Conservation (phyloP, 2,113 vertebrate genomes). For the Cavia porcellus region DNA sequence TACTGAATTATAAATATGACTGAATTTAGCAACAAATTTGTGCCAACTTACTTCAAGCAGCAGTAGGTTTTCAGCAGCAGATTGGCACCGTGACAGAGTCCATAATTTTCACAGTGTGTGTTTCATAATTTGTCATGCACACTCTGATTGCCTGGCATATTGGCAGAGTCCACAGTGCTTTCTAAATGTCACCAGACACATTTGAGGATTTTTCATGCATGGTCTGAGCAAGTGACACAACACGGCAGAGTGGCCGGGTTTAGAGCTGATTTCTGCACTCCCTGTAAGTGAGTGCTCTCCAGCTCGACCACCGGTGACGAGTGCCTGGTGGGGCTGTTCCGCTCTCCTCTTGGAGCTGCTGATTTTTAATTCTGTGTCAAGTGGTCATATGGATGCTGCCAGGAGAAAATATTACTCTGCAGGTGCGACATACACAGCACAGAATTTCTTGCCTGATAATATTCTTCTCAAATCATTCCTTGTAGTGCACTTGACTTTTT, state of each 20-base stretch:
- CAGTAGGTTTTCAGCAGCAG: conserved; percentile 85
- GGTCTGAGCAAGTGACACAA: conserved; percentile 80
- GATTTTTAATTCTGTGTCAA: conserved; percentile 79
- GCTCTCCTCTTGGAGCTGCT: neutral
- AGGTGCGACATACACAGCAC: conserved; percentile 56
- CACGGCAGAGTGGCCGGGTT: conserved; percentile 73
- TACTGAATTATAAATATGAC: conserved; percentile 83
- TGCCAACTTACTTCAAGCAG: conserved; percentile 84
- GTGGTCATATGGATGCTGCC: conserved; percentile 68
- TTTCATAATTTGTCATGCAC: conserved; percentile 86
- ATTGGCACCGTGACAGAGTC: conserved; percentile 86
- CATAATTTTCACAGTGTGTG: conserved; percentile 89
- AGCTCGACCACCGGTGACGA: conserved; percentile 51
- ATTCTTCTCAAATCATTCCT: conserved; percentile 58
- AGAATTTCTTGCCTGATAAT: conserved; percentile 60
- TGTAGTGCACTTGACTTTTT: conserved; percentile 48
- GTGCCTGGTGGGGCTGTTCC: neutral
- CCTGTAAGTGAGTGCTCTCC: conserved; percentile 56
- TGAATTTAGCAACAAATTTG: conserved; percentile 82
- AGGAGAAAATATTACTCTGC: conserved; percentile 65
- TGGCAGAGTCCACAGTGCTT: conserved; percentile 75
- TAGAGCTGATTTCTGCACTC: conserved; percentile 64
- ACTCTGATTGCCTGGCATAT: conserved; percentile 80
- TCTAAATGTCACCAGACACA: conserved; percentile 81
- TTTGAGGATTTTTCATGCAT: conserved; percentile 80